Conservation (phyloP, 2,888 invertebrate species). For the Sussaba pulchella region DNA sequence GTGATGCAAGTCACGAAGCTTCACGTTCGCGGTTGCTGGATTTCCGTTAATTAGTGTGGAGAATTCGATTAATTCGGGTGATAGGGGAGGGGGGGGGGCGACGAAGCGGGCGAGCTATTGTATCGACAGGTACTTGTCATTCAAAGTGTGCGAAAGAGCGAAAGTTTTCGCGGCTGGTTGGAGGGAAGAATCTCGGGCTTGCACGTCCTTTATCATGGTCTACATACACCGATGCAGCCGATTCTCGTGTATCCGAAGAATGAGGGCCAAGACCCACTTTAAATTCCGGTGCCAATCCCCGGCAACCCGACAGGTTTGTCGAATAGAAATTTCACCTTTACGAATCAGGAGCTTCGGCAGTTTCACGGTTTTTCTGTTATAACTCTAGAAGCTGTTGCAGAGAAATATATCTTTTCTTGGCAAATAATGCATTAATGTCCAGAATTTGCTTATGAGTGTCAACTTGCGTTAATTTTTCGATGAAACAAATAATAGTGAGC, state of each 20-base stretch:
- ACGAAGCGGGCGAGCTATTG: background rate
- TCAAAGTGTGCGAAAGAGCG: constrained; percentile 31
- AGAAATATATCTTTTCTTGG: too few relatives aligned
- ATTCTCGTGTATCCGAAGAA: background rate
- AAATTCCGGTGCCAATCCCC: constrained; percentile 32
- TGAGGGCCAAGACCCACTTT: background rate
- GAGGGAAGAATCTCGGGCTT: constrained; percentile 4
- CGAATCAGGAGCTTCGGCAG: background rate
- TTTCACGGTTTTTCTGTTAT: background rate
- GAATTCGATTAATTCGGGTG: constrained; percentile 33
- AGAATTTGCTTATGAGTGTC: too few relatives aligned
- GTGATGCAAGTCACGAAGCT: constrained; percentile 32
- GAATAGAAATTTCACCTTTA: constrained; percentile 15
- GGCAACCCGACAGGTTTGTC: background rate
- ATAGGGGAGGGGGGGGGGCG: background rate
- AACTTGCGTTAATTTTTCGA: too few relatives aligned
- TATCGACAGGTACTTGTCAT: constrained; percentile 54
- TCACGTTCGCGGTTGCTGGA: background rate
- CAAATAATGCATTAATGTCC: too few relatives aligned
- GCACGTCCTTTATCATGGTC: constrained; percentile 12
- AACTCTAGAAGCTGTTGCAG: too few relatives aligned
- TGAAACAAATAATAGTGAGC: too few relatives aligned
- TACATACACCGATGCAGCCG: background rate
- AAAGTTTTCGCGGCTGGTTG: constrained; percentile 35
- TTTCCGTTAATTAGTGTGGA: constrained; percentile 39